Evolutionary conservation across 1,140 invertebrate species (phyloP).

Genomic region (Luehdorfia chinensis): DNA sequence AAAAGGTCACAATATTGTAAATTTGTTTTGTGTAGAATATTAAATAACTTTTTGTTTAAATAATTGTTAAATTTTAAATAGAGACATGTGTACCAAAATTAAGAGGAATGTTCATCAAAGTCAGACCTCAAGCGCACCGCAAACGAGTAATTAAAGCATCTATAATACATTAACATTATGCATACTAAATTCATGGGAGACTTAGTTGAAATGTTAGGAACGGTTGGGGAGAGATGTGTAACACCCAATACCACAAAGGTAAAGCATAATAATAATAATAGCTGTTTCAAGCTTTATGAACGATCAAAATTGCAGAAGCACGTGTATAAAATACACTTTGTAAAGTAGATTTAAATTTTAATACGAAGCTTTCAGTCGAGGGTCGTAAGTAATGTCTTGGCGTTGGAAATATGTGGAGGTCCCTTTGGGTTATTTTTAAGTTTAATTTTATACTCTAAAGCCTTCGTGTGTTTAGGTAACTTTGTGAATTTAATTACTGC

Average conservation of each 20-base stretch:
- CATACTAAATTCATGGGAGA: slow-evolving; percentile 66
- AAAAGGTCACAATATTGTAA: too few relatives aligned
- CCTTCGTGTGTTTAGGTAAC: too few relatives aligned
- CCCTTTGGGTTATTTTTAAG: too few relatives aligned
- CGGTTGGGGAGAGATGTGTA: slow-evolving; percentile 56
- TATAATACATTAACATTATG: slow-evolving; percentile 71
- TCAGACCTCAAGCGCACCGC: slow-evolving; percentile 50
- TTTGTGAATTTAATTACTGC: too few relatives aligned
- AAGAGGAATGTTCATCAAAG: slow-evolving; percentile 18
- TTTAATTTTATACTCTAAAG: too few relatives aligned
- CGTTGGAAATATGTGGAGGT: slow-evolving; percentile 60
- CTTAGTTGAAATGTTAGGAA: slow-evolving; percentile 61
- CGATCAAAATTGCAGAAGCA: slow-evolving; percentile 75
- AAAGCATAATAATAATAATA: slow-evolving; percentile 72
- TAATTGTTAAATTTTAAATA: too few relatives aligned
- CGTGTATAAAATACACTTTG: slow-evolving; percentile 76
- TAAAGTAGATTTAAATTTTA: slow-evolving; percentile 78
- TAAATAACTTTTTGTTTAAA: too few relatives aligned
- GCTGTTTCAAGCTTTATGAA: slow-evolving; percentile 72
- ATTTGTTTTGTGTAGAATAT: too few relatives aligned
- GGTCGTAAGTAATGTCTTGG: slow-evolving; percentile 69
- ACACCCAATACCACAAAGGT: slow-evolving; percentile 71
- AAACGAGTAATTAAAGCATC: slow-evolving; percentile 69
- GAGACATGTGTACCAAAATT: background rate
- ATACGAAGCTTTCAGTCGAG: slow-evolving; percentile 73